phyloP scores from a whole-genome alignment of 2,113 vertebrate genomes.

The Lepisosteus oculatus region DNA sequence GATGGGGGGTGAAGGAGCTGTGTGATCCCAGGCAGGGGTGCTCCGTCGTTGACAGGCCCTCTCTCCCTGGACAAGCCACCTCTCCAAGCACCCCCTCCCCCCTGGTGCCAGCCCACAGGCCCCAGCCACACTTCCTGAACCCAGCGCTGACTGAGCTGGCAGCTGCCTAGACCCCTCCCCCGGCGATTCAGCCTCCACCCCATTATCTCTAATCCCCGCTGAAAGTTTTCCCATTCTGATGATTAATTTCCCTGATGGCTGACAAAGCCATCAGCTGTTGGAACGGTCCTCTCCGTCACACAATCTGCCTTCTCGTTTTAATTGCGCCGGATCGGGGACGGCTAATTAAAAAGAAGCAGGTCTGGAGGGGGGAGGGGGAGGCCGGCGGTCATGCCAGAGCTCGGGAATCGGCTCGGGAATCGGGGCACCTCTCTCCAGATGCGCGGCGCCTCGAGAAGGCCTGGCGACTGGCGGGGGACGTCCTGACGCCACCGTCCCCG shows the following conservation, averaged over 20 bases:
- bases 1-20: no score
- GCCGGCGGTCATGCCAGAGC: neutral
- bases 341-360: slow-evolving; percentile 34
- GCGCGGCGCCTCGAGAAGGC: no score
- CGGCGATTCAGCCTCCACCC: slow-evolving; percentile 19
- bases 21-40: no score
- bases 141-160: neutral
- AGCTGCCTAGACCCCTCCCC: slow-evolving; percentile 31
- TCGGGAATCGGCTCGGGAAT: no score
- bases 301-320: slow-evolving; percentile 53
- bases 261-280: slow-evolving; percentile 44
- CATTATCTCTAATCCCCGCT: slow-evolving; percentile 25
- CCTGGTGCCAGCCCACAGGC: slow-evolving; percentile 6
- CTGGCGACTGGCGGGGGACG: no score
- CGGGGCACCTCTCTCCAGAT: no score
- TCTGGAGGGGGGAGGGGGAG: slow-evolving; percentile 1
- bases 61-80: slow-evolving; percentile 35
- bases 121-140: no score
- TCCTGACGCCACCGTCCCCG: no score
- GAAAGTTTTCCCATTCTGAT: slow-evolving; percentile 25
- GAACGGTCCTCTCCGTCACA: slow-evolving; percentile 33
- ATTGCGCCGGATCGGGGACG: slow-evolving; percentile 42
- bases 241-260: slow-evolving; percentile 37
- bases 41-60: slow-evolving; percentile 59
- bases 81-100: slow-evolving; percentile 43